These are phyloP conservation scores for Seriola quinqueradiata DNA, from an alignment of 2,113 vertebrate genomes.

Conservation along the genomic window DNA sequence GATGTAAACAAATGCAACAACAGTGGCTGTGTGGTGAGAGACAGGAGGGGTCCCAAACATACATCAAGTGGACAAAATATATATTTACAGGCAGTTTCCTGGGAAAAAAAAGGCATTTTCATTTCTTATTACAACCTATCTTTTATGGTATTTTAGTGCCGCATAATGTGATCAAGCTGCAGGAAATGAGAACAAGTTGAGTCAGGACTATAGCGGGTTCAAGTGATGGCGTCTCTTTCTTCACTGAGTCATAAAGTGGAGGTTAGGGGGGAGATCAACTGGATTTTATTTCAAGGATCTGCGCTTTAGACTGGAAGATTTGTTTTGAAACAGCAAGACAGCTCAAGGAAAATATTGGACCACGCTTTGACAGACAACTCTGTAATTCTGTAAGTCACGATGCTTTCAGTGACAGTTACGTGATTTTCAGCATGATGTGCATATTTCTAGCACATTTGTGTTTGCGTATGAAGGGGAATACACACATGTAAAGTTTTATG, in stretches of 20 bases:
- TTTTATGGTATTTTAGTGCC: constrained; percentile 48
- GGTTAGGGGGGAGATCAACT: constrained; percentile 52
- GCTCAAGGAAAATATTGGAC: constrained; percentile 55
- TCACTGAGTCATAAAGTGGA: constrained; percentile 58
- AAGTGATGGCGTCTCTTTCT: constrained; percentile 47
- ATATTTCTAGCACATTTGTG: not conserved
- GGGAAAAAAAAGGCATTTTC: constrained; percentile 3
- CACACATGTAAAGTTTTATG: not conserved
- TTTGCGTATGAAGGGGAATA: not conserved
- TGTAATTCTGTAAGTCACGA: not conserved
- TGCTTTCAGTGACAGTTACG: not conserved
- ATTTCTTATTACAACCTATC: constrained; percentile 36
- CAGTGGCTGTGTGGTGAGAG: constrained; percentile 16
- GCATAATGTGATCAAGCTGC: constrained; percentile 44
- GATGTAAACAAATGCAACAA: constrained; percentile 67
- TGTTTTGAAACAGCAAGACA: constrained; percentile 45
- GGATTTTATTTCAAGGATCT: constrained; percentile 64
- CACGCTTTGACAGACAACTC: constrained; percentile 41
- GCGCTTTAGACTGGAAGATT: constrained; percentile 21
- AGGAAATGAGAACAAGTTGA: constrained; percentile 60
- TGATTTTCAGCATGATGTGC: not conserved
- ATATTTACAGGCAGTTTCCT: constrained; percentile 15
- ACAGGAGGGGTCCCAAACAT: constrained; percentile 14
- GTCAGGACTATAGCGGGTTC: constrained; percentile 25
- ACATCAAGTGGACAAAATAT: constrained; percentile 26